Conservation (phyloP, 2,888 invertebrate genomes). For the Hymenopus coronatus region DNA sequence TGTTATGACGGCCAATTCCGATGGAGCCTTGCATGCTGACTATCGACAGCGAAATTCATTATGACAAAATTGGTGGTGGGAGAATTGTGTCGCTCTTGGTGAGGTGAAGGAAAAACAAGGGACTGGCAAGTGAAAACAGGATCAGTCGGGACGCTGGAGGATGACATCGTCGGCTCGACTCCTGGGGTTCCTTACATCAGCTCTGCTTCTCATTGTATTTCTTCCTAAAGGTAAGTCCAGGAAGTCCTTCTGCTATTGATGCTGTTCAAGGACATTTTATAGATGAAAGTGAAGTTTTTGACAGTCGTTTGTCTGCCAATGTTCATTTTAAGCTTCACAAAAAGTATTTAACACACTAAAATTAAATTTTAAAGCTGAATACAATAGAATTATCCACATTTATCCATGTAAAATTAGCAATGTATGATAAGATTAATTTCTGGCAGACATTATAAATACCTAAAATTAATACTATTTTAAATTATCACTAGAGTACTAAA, state of each 20-base stretch:
- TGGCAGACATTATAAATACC: too few relatives aligned
- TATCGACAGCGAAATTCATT: neutral
- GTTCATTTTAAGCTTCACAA: too few relatives aligned
- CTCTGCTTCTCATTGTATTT: conserved; percentile 17
- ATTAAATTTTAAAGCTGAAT: too few relatives aligned
- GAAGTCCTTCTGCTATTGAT: conserved; percentile 39
- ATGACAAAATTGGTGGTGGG: neutral
- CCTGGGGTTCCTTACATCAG: conserved; percentile 12
- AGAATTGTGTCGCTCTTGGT: neutral
- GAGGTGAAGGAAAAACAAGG: neutral
- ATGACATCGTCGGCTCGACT: conserved; percentile 21
- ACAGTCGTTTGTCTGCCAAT: too few relatives aligned
- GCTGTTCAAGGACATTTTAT: too few relatives aligned
- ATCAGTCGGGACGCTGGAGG: conserved; percentile 3
- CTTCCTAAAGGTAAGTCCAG: conserved; percentile 39
- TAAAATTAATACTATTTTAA: too few relatives aligned
- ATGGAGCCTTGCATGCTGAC: neutral
- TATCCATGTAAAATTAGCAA: too few relatives aligned
- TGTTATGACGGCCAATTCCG: conserved; percentile 10
- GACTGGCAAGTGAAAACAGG: neutral
- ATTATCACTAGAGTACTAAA: too few relatives aligned
- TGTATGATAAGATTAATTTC: too few relatives aligned
- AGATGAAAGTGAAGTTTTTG: too few relatives aligned
- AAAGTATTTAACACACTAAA: too few relatives aligned
- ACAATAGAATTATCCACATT: too few relatives aligned